Evolutionary conservation across 2,113 vertebrate species (phyloP).

Genomic region (human (Homo sapiens)): DNA sequence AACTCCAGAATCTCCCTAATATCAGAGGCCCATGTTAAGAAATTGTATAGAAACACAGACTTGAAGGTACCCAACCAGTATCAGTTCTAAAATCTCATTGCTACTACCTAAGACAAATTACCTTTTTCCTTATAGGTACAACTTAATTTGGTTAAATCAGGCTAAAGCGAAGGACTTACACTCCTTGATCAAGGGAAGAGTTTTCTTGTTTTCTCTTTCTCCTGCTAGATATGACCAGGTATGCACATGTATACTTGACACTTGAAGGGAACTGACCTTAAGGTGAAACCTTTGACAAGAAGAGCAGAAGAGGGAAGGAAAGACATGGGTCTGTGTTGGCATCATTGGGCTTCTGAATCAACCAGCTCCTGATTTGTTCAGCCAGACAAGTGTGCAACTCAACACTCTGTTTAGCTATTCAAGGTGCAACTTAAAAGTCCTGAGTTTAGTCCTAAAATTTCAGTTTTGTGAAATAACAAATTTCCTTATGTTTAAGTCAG

Average conservation of each 20-base stretch:
- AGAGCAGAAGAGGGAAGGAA: neutral
- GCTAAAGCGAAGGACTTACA: neutral
- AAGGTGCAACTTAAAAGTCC: neutral
- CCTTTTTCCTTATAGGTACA: neutral
- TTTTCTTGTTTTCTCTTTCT: neutral
- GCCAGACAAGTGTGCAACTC: neutral
- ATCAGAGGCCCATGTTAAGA: neutral
- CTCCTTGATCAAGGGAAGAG: neutral
- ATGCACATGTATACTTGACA: neutral
- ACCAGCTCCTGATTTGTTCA: neutral
- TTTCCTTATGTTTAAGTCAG: neutral
- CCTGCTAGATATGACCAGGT: neutral
- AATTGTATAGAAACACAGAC: neutral
- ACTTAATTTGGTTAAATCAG: neutral
- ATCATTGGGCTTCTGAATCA: neutral
- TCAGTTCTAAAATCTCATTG: neutral
- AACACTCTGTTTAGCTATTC: neutral
- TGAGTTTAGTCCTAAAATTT: neutral
- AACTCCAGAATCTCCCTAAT: neutral
- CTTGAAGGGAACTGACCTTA: neutral
- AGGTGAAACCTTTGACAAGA: neutral
- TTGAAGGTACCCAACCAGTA: neutral
- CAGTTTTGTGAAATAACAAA: neutral
- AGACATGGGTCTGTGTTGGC: neutral
- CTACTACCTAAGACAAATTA: neutral